Evolutionary conservation across 1,140 invertebrate genomes (phyloP).

Genomic region (Atta cephalotes): DNA sequence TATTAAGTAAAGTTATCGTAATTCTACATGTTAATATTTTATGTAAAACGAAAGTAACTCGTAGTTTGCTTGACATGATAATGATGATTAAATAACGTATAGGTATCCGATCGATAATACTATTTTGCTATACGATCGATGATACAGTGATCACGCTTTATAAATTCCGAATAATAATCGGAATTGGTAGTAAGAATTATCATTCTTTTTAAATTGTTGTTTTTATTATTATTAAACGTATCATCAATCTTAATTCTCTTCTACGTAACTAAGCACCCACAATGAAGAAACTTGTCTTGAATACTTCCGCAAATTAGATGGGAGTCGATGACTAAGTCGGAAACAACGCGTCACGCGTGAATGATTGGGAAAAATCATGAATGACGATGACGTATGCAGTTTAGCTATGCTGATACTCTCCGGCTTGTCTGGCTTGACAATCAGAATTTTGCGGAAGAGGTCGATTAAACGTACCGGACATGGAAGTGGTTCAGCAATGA

Average conservation of each 20-base stretch:
- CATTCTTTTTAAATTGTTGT: not conserved
- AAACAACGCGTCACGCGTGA: conserved; percentile 39
- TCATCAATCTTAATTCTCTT: conserved; percentile 14
- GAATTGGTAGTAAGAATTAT: not conserved
- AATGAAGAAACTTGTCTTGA: conserved; percentile 7
- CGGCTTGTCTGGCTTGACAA: conserved; percentile 27
- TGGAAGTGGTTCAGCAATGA: conserved; percentile 72
- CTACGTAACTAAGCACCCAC: not conserved
- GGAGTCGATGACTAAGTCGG: conserved; percentile 49
- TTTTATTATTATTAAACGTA: not conserved
- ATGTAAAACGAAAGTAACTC: not conserved
- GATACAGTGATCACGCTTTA: not conserved
- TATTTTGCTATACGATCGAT: not conserved
- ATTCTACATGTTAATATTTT: not conserved
- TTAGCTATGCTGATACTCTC: conserved; percentile 41
- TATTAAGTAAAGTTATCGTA: not conserved
- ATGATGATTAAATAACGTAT: not conserved
- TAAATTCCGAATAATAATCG: not conserved
- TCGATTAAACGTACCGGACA: conserved; percentile 63
- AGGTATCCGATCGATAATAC: not conserved
- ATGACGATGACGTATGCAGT: conserved; percentile 50
- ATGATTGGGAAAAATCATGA: conserved; percentile 57
- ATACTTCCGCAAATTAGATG: conserved; percentile 37
- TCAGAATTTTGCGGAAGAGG: conserved; percentile 68
- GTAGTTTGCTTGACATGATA: not conserved